Base-by-base conservation (phyloP, 2,888 invertebrate genomes). In the Cinara cedri region DNA sequence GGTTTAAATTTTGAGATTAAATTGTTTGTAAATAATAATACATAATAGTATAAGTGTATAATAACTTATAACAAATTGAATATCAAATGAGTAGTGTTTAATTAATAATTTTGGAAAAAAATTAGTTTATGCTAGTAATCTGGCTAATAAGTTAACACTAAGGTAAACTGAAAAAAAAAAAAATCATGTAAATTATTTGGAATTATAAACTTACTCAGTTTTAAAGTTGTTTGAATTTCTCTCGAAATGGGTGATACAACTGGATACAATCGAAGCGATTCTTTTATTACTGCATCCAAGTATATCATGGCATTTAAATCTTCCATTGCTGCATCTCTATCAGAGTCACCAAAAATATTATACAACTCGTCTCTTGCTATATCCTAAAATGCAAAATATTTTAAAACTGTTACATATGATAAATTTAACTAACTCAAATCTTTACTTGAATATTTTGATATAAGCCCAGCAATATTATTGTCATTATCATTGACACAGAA, bases 401-500 rank as follows among this genome's bases (percentile, higher is more conserved):
- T 4, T 13, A 57, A 13, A 13, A 10, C 13, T 1, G 0, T 6
- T 10, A 26, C n/a, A n/a, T 10, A 26, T 34, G 24, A 57, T 19
- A 71, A 44, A 54, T 16, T 4, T 51, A 26, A 19, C 57, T n/a
- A n/a, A n/a, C n/a, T n/a, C 16, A 13, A 42, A 60, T 14, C 24
- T 60, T 49, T 76, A 82, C 82, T 75, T 82, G 88, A 24, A 88
- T 85, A 6, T 87, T 85, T 0, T 86, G 86, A 83, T 88, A 83
- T 26, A 85, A 83, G 2, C 87, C 88, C 54, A 89, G 84, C 76
- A 88, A 84, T 82, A 87, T 87, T 16, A 87, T 83, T 11, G 87
- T 85, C 88, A 88, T 89, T 87, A 85, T 3, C 13, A 82, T 51
- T 21, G 86, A 87, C 42, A 88, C 86, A 0, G 89, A 86, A 1